Evolutionary conservation across 2,888 invertebrate species (phyloP).

Genomic region (Buathra laborator): DNA sequence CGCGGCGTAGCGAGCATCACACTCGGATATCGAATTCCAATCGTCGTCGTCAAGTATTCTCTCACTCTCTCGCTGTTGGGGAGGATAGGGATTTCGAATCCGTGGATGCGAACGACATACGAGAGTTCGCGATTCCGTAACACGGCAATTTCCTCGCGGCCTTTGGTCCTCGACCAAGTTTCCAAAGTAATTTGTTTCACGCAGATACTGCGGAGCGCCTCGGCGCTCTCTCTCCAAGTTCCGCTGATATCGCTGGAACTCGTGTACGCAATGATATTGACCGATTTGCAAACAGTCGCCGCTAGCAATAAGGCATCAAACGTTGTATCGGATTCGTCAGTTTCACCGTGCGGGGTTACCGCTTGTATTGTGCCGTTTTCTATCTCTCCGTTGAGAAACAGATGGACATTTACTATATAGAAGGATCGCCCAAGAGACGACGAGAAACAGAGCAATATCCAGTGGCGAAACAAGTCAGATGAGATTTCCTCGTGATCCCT

Average conservation of each 20-base stretch:
- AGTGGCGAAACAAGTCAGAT: no score
- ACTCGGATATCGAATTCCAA: constrained; percentile 57
- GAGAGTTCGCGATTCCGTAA: constrained; percentile 20
- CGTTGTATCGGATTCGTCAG: no score
- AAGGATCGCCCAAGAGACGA: not conserved
- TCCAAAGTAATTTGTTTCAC: constrained; percentile 44
- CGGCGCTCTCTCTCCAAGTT: not conserved
- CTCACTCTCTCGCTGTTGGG: not conserved
- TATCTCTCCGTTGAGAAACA: no score
- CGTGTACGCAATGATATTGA: no score
- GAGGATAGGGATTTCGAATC: not conserved
- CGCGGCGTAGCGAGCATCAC: not conserved
- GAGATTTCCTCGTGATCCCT: no score
- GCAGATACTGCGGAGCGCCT: not conserved
- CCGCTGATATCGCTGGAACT: not conserved
- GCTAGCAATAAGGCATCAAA: no score
- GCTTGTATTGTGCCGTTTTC: no score
- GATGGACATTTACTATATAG: no score
- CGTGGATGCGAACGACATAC: constrained; percentile 10
- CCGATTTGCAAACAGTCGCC: no score
- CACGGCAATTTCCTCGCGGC: constrained; percentile 37
- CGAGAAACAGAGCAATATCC: not conserved
- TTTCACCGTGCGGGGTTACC: no score
- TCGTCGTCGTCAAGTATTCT: constrained; percentile 16
- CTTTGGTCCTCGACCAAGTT: constrained; percentile 28